Conservation (phyloP, 2,113 vertebrate genomes). For the Dromaius novaehollandiae region DNA sequence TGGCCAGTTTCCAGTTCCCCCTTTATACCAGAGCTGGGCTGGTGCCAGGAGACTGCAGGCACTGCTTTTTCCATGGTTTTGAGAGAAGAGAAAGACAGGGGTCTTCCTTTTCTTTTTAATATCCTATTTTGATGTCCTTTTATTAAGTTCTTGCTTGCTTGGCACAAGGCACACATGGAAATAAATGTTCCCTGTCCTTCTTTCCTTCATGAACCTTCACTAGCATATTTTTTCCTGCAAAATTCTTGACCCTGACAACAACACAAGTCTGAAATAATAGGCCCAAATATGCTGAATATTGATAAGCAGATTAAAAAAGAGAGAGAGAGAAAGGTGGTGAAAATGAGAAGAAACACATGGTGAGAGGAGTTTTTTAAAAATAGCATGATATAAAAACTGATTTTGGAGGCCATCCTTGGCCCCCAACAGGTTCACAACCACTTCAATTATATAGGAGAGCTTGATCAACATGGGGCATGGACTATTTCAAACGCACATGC, state of each 20-base stretch:
- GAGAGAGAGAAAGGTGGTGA: background rate
- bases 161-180: background rate
- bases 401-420: background rate
- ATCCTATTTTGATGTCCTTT: background rate
- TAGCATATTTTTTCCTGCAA: background rate
- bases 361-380: background rate
- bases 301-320: background rate
- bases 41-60: background rate
- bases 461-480: background rate
- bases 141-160: background rate
- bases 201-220: background rate
- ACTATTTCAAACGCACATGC: background rate
- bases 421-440: background rate
- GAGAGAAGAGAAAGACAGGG: background rate
- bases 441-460: background rate
- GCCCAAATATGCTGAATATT: background rate
- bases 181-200: background rate
- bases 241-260: background rate
- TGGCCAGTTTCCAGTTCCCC: background rate
- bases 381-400: background rate
- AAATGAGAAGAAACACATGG: background rate
- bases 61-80: background rate
- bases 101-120: background rate
- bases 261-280: background rate
- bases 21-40: background rate